Percentiles rank a stretch among this genome's conserved stretches.
These are phyloP conservation scores for Amaurobius ferox DNA, from an alignment of 2,888 invertebrate genomes.

Conservation along the genomic window DNA sequence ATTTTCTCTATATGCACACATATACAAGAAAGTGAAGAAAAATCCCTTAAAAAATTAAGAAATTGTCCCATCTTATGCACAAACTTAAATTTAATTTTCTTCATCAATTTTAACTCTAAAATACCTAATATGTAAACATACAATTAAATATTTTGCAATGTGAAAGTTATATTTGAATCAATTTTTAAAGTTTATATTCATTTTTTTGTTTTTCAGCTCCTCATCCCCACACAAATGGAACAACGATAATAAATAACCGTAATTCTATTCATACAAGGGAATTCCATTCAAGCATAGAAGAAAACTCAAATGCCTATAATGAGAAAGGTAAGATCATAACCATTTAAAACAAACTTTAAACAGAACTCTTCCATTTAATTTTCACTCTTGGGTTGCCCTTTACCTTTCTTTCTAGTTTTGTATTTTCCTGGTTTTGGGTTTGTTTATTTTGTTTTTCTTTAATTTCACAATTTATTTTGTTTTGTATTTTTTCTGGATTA, in stretches of 20 bases:
- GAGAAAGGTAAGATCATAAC: constrained; percentile 38
- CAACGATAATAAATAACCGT: constrained; percentile 36
- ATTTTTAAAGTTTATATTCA: neutral
- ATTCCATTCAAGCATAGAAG: constrained; percentile 41
- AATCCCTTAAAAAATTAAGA: no score
- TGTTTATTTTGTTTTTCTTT: neutral
- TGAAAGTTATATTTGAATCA: no score
- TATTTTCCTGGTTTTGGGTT: neutral
- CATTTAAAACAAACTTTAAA: no score
- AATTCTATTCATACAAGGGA: constrained; percentile 50
- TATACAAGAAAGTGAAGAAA: no score
- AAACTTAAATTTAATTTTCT: no score
- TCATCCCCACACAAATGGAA: constrained; percentile 58
- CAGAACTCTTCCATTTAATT: neutral
- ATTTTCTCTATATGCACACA: no score
- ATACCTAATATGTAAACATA: no score
- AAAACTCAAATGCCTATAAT: constrained; percentile 56
- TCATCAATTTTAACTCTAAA: no score
- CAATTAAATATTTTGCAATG: no score
- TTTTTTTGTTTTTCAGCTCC: constrained; percentile 19
- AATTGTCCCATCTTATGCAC: no score
- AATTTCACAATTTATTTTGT: neutral
- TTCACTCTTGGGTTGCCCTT: no score
- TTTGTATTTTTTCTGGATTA: neutral
- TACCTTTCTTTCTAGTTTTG: neutral